Conservation (phyloP, 2,797 vertebrate genomes). For the Arnoldichthys spilopterus region DNA sequence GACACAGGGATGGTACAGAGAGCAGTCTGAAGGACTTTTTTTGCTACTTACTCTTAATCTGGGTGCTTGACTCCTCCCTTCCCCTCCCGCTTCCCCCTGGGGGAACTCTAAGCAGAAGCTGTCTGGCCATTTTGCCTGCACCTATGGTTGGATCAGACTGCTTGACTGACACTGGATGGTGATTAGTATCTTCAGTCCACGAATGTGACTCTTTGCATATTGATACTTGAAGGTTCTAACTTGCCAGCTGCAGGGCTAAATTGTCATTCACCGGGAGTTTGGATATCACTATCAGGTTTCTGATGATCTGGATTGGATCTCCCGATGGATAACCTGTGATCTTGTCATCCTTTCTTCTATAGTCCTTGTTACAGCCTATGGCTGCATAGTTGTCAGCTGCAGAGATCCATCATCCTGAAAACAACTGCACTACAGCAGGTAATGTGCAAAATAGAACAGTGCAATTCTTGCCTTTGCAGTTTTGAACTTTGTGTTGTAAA, state of each 20-base stretch:
- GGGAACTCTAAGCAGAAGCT: constrained; percentile 64
- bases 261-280: constrained; percentile 30
- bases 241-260: constrained; percentile 20
- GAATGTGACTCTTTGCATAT: constrained; percentile 36
- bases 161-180: constrained; percentile 57
- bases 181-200: constrained; percentile 34
- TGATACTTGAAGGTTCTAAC: constrained; percentile 43
- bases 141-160: constrained; percentile 61
- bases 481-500: background rate
- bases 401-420: constrained; percentile 53
- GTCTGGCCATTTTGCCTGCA: constrained; percentile 62
- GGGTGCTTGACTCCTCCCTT: constrained; percentile 76
- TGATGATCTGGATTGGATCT: constrained; percentile 61
- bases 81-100: constrained; percentile 54
- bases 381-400: constrained; percentile 59
- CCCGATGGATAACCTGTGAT: constrained; percentile 67
- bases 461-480: background rate
- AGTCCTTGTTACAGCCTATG: constrained; percentile 52
- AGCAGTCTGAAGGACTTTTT: constrained; percentile 55
- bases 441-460: constrained; percentile 16
- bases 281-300: constrained; percentile 36
- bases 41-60: constrained; percentile 71
- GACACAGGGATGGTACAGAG: constrained; percentile 46
- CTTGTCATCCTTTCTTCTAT: constrained; percentile 50
- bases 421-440: constrained; percentile 68